Percentiles rank a stretch among this genome's conserved stretches.
phyloP scores from a whole-genome alignment of 2,113 vertebrate species.

The Bothrops jararaca region DNA sequence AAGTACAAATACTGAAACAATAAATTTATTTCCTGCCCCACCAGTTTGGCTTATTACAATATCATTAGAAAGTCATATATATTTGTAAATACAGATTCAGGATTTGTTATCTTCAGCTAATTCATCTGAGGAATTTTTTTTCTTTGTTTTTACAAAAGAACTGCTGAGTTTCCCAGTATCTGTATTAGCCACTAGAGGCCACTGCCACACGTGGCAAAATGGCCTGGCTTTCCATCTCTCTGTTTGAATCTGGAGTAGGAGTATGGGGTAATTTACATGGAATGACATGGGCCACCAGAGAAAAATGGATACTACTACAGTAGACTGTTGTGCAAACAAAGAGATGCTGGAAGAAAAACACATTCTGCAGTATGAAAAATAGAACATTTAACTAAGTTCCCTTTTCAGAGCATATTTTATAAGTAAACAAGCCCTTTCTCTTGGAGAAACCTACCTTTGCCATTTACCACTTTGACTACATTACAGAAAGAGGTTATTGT shows the following conservation, averaged over 20 bases:
- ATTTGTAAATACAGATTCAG: background rate
- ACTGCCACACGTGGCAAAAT: background rate
- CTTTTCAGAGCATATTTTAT: background rate
- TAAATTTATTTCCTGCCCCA: background rate
- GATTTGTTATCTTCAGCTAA: background rate
- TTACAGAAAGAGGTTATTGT: background rate
- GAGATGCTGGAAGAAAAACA: background rate
- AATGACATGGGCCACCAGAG: background rate
- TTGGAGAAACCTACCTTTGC: background rate
- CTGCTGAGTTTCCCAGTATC: background rate
- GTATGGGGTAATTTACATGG: background rate
- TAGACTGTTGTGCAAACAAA: background rate
- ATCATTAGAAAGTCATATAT: background rate
- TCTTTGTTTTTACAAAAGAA: background rate
- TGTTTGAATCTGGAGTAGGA: background rate
- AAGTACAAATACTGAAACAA: background rate
- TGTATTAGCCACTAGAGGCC: conserved; percentile 23
- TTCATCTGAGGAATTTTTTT: background rate
- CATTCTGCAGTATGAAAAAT: background rate
- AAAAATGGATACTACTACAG: background rate
- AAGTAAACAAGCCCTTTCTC: background rate
- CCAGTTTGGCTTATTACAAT: background rate
- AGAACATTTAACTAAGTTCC: background rate
- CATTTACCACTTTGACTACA: background rate
- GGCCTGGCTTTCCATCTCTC: background rate